A percentile compares a stretch with the other conserved stretches of the same genome.
These are phyloP conservation scores for Apogon talboti DNA, from an alignment of 2,797 vertebrate species.

Conservation along the genomic window DNA sequence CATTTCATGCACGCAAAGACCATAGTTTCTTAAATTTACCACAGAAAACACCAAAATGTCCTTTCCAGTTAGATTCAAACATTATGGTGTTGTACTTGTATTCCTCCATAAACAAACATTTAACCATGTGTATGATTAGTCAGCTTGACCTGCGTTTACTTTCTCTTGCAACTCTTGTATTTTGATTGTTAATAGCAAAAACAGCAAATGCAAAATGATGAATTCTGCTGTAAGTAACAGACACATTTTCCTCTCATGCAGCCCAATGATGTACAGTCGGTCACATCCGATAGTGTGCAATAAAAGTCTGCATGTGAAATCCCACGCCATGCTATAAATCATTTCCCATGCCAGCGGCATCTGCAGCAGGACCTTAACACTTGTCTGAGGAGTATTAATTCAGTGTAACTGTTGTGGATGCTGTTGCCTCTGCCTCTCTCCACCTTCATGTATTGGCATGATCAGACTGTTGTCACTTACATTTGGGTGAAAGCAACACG, in stretches of 20 bases:
- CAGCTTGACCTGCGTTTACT: not conserved
- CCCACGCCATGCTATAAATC: constrained; percentile 15
- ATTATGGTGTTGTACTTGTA: no score
- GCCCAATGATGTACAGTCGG: constrained; percentile 6
- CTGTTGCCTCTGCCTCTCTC: not conserved
- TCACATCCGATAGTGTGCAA: not conserved
- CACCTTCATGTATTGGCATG: constrained; percentile 35
- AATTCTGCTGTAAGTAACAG: not conserved
- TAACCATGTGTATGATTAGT: not conserved
- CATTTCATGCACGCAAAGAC: no score
- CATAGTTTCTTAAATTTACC: no score
- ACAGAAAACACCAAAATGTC: no score
- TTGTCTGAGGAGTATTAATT: not conserved
- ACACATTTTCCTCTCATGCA: not conserved
- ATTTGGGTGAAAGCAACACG: constrained; percentile 22
- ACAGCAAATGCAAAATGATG: not conserved
- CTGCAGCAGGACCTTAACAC: not conserved
- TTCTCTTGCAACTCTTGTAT: not conserved
- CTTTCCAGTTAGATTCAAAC: no score
- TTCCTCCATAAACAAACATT: no score
- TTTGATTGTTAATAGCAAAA: not conserved
- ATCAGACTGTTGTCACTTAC: constrained; percentile 1
- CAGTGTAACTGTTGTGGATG: not conserved
- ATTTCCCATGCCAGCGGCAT: constrained; percentile 16
- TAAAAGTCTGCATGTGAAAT: constrained; percentile 16